A percentile compares a stretch with the other conserved stretches of the same genome.
These are phyloP conservation scores for Cyclopterus lumpus DNA, from an alignment of 2,797 vertebrate genomes.

Conservation along the genomic window DNA sequence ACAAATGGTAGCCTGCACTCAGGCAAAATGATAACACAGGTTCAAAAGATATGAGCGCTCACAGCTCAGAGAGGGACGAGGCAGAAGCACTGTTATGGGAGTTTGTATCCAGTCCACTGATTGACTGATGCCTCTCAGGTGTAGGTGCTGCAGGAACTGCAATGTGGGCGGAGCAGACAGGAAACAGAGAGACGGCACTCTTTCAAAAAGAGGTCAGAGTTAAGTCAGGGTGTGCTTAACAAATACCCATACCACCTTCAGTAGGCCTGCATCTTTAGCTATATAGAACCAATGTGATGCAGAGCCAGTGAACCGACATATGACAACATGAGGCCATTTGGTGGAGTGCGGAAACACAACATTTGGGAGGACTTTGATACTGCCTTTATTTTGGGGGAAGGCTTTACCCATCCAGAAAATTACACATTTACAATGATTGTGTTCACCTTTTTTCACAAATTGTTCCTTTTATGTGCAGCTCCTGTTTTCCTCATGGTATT, in stretches of 20 bases:
- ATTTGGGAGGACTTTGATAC: not conserved
- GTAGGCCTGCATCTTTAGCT: not conserved
- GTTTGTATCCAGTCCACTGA: too few species aligned
- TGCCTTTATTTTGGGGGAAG: conserved; percentile 7
- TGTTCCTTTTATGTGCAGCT: conserved; percentile 27
- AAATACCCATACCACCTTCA: not conserved
- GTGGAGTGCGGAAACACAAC: not conserved
- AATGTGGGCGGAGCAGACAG: too few species aligned
- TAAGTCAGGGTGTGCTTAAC: too few species aligned
- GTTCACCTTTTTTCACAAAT: conserved; percentile 24
- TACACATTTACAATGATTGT: conserved; percentile 39
- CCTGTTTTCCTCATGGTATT: conserved; percentile 29
- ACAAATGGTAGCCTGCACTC: too few species aligned
- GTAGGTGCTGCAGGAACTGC: too few species aligned
- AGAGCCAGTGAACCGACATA: not conserved
- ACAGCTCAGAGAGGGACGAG: too few species aligned
- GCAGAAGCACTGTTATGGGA: too few species aligned
- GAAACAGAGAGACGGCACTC: too few species aligned
- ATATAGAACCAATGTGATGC: not conserved
- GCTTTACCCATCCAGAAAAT: conserved; percentile 23
- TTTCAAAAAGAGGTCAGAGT: too few species aligned
- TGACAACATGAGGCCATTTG: not conserved
- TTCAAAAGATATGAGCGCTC: too few species aligned
- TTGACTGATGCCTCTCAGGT: too few species aligned
- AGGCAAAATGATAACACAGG: too few species aligned